Conservation (phyloP, 1,140 invertebrate genomes). For the Bombus breviceps region DNA sequence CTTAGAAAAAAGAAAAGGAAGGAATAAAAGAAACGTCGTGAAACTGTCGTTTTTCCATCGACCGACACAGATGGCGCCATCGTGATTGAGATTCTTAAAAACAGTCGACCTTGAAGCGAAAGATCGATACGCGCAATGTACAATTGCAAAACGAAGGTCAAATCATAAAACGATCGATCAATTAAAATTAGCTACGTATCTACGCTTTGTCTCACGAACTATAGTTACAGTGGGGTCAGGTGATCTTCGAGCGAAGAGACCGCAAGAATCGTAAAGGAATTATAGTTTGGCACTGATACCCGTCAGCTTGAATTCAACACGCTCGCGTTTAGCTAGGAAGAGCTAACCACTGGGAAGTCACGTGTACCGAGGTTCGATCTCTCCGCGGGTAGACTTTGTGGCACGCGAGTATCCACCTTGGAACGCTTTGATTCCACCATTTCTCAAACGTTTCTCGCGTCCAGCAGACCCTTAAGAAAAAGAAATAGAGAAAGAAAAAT, state of each 20-base stretch:
- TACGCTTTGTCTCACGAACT: neutral
- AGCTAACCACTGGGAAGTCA: constrained; percentile 16
- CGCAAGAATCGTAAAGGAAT: constrained; percentile 23
- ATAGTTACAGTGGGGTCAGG: neutral
- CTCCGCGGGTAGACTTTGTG: neutral
- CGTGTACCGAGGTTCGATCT: neutral
- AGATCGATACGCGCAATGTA: neutral
- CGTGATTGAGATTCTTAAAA: neutral
- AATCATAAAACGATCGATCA: neutral
- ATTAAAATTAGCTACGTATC: neutral
- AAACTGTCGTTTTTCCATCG: neutral
- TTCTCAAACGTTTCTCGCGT: neutral
- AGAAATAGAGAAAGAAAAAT: neutral
- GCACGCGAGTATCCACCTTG: constrained; percentile 4
- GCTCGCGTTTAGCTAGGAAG: neutral
- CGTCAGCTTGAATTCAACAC: constrained; percentile 10
- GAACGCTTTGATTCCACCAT: constrained; percentile 1
- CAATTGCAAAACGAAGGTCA: neutral
- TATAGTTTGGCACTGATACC: constrained; percentile 44
- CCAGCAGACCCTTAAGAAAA: neutral
- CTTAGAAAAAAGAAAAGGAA: neutral
- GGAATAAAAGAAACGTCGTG: neutral
- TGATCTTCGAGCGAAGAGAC: neutral
- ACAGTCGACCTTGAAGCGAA: neutral
- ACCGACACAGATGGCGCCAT: neutral